Evolutionary conservation across 2,797 vertebrate genomes (phyloP), one percentile per base, ranked within the genome.

Genomic region (Karalla daura): DNA sequence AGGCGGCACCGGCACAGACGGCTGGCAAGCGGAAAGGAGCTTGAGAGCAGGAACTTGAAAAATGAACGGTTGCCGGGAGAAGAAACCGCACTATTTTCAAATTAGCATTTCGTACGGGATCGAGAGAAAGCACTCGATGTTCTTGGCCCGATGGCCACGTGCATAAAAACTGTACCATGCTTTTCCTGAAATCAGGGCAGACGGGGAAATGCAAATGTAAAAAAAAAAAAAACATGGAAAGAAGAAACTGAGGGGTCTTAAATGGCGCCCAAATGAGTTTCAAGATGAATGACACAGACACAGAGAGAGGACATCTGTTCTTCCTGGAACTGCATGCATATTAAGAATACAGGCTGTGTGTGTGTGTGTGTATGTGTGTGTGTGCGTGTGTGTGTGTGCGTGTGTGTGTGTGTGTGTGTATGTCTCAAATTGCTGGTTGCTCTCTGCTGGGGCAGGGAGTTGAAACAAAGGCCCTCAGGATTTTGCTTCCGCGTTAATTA

Each of bases 1-100:
- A 86, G 70, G 55, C 61, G n/a, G 63, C 33, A 63, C 70, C 81
- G 39, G 45, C 73, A 72, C 62, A 76, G 70, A 79, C 47, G 58
- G 74, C 67, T 71, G 61, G 49, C 67, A 61, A 51, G 41, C 59
- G 23, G 18, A 67, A 80, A 80, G 69, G 63, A 81, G 73, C n/a
- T 59, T 2, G 20, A 70, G 70, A 77, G 55, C 59, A 71, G 28
- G 69, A 70, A 64, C 23, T 54, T 28, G 66, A 41, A 49, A 78
- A 73, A 73, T 44, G 9, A 61, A 77, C 37, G 40, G 59, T 37
- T 49, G 59, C 63, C 10, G 2, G 23, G 20, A 58, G 25, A 50
- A n/a, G 45, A 51, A 49, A 56, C 20, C 33, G 10, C 13, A 35
- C 23, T 8, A 25, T 66, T 70, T 69, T 46, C 15, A 61, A 43